These are phyloP conservation scores for Semaprochilodus insignis DNA, from an alignment of 2,797 vertebrate species.

Conservation along the genomic window DNA sequence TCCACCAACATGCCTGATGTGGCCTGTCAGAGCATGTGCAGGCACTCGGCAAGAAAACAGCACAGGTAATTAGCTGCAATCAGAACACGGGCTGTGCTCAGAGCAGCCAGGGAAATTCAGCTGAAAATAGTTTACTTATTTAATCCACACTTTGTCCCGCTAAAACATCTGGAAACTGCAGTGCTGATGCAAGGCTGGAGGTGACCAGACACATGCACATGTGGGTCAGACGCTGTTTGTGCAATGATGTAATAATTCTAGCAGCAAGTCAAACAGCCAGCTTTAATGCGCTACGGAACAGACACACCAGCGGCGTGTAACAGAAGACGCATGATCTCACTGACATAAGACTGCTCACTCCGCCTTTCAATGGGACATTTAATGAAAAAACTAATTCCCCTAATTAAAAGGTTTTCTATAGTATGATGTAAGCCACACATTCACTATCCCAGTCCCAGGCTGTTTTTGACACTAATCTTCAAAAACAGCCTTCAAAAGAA, in stretches of 20 bases:
- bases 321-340: not conserved
- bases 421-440: not conserved
- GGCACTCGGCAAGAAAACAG: constrained; percentile 29
- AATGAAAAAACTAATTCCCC: not conserved
- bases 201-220: not conserved
- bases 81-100: constrained; percentile 4
- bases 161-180: constrained; percentile 4
- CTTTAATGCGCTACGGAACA: not conserved
- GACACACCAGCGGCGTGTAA: not conserved
- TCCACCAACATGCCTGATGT: constrained; percentile 14
- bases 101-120: constrained; percentile 1
- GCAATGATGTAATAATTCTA: constrained; percentile 18
- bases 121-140: constrained; percentile 8
- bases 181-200: not conserved
- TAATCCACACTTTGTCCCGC: not conserved
- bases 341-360: not conserved
- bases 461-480: too few species aligned
- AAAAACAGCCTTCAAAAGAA: too few species aligned
- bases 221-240: not conserved
- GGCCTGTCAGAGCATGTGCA: constrained; percentile 41
- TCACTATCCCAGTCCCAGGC: not conserved
- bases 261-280: constrained; percentile 7
- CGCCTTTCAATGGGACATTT: not conserved
- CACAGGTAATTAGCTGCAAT: constrained; percentile 38
- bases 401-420: not conserved